phyloP scores from a whole-genome alignment of 2,888 invertebrate genomes.

The Nemapogon koenigi region DNA sequence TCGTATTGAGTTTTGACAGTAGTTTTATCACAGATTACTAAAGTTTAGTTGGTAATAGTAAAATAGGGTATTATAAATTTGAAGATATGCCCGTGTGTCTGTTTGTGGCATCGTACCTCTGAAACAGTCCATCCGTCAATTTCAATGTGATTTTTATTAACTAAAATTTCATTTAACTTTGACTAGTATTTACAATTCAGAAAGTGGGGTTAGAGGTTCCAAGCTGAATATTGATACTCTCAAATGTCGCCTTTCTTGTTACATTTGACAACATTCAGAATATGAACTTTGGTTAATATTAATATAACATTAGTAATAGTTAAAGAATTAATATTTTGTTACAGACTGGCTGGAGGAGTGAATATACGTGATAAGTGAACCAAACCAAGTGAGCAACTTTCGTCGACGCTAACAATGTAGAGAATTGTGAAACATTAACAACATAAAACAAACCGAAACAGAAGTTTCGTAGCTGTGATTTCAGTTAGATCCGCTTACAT shows the following conservation, averaged over 20 bases:
- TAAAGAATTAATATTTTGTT: constrained; percentile 42
- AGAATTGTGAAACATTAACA: constrained; percentile 2
- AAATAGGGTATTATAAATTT: no score
- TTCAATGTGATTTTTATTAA: no score
- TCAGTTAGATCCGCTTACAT: constrained; percentile 22
- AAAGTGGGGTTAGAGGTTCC: not conserved
- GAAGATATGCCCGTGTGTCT: no score
- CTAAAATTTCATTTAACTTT: no score
- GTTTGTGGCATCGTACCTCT: no score
- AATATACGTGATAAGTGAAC: constrained; percentile 88
- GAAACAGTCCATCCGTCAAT: no score
- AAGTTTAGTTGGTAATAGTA: no score
- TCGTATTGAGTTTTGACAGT: no score
- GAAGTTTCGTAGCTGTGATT: constrained; percentile 35
- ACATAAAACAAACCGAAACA: constrained; percentile 1
- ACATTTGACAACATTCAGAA: not conserved
- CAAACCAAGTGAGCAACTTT: constrained; percentile 15
- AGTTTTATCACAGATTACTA: no score
- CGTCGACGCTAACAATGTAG: constrained; percentile 4
- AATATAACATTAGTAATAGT: not conserved
- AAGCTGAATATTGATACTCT: not conserved
- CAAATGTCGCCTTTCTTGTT: not conserved
- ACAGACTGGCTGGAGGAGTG: constrained; percentile 91
- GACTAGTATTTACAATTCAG: no score
- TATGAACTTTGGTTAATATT: not conserved